These are phyloP conservation scores for Turritopsis rubra DNA, from an alignment of 30 jellyfish, hydroid and myxozoan species.

Conservation along the genomic window DNA sequence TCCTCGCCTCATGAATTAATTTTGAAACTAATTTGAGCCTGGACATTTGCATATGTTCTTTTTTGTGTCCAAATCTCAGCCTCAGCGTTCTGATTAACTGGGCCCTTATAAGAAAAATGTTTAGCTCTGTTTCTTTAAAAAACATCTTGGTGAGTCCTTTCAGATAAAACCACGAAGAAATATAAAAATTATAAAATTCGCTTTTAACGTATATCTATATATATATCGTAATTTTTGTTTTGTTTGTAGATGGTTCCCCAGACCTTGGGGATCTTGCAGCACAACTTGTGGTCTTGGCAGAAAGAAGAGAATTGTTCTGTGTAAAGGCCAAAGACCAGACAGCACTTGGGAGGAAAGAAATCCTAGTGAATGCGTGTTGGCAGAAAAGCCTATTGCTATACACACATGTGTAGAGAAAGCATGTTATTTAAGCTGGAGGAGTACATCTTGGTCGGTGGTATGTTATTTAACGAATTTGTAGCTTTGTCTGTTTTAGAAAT, in stretches of 20 bases:
- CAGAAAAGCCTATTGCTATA: constrained; percentile 76
- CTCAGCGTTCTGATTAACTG: too few species aligned
- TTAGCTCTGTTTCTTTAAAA: too few species aligned
- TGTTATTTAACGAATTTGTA: constrained; percentile 6
- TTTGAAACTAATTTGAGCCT: too few species aligned
- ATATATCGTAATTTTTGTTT: neutral
- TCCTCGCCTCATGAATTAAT: too few species aligned
- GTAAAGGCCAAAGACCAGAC: constrained; percentile 13
- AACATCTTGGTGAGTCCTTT: too few species aligned
- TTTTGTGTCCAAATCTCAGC: too few species aligned
- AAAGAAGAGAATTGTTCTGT: constrained; percentile 6
- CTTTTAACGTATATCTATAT: too few species aligned
- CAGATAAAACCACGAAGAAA: too few species aligned
- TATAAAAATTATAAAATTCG: too few species aligned
- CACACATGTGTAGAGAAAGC: constrained; percentile 77
- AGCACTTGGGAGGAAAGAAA: constrained; percentile 9
- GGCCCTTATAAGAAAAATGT: too few species aligned
- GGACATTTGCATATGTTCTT: too few species aligned
- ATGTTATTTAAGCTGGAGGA: constrained; percentile 73
- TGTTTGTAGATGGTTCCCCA: neutral
- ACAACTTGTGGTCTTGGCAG: constrained; percentile 22
- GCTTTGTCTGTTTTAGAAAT: too few species aligned
- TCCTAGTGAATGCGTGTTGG: constrained; percentile 41
- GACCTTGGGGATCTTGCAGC: constrained; percentile 27
- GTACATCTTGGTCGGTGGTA: constrained; percentile 84